phyloP scores from a whole-genome alignment of 2,113 vertebrate genomes.

The Saguinus midas region DNA sequence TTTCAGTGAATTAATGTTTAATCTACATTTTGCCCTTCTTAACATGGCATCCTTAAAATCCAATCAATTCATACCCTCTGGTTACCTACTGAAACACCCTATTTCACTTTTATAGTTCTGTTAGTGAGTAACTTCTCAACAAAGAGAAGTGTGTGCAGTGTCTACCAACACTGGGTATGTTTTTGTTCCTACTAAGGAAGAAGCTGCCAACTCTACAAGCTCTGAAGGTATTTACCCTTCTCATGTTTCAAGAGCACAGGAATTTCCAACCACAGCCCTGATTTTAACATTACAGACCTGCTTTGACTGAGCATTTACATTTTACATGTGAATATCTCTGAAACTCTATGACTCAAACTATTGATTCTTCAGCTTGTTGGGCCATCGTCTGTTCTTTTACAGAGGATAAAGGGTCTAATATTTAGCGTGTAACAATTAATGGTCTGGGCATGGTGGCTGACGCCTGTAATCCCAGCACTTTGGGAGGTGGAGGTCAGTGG shows the following conservation, averaged over 20 bases:
- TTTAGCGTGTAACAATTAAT: neutral
- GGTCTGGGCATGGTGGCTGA: accelerated
- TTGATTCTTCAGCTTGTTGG: neutral
- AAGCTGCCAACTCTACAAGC: neutral
- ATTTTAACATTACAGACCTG: neutral
- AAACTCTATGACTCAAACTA: neutral
- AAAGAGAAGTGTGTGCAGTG: neutral
- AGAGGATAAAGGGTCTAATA: neutral
- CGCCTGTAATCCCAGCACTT: too few relatives aligned
- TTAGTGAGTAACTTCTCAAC: neutral
- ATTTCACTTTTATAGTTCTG: neutral
- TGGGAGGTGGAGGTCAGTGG: too few relatives aligned
- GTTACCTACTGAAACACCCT: neutral
- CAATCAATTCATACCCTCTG: neutral
- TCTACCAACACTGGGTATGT: neutral
- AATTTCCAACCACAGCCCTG: neutral
- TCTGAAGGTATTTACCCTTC: neutral
- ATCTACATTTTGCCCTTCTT: neutral
- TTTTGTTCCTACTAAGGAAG: neutral
- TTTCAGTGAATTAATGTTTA: neutral
- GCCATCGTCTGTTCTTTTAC: neutral
- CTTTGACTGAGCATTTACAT: neutral
- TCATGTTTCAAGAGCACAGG: neutral
- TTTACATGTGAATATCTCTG: neutral
- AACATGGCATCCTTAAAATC: neutral